Base-by-base conservation (phyloP, 2,797 vertebrate genomes). In the Tolypeutes matacus region DNA sequence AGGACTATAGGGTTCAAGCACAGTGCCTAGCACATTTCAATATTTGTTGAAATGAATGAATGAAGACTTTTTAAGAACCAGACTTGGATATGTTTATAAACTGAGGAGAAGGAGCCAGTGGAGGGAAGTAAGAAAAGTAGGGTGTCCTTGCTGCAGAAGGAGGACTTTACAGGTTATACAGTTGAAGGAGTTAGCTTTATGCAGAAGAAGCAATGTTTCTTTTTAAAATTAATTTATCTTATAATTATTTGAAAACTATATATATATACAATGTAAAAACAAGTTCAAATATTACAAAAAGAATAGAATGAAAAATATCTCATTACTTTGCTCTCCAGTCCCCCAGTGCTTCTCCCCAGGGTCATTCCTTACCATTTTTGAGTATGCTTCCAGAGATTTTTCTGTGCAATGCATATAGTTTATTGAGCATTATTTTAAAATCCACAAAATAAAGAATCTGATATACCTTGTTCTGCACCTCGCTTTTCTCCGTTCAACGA, bases 31-130 rank as follows among this genome's bases (percentile, higher is more conserved):
- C 36, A 36, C 25, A 60, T 84, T 93, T 70, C 25, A 91, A 1
- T 49, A 31, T 88, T 95, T 94, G 60, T 86, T 92, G 78, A 95
- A 93, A 92, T 94, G 53, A 89, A 34, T 93, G 34, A 96, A 84
- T 81, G 65, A 80, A 89, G 78, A 36, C 17, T n/a, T 95, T 93
- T 77, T 78, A 95, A 96, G 83, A 86, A 93, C 65, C 65, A 96
- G 46, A 69, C 7, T 1, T 78, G 31, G 56, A 46, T 87, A 53
- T 87, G 42, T 93, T 87, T 92, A 65, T 90, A 92, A 81, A 82
- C 36, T 21, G 42, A 88, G 36, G 27, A 76, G 42, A 88, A 76
- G 67, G 56, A 76, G 21, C 51, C 89, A 36, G 27, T 70, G 27
- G n/a, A 56, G 12, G 23, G 60, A 18, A 39, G 14, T 73, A 80